Percentiles rank a stretch among this genome's conserved stretches.
Conservation (phyloP, 1,140 invertebrate species). For the Drosophila dunni region DNA sequence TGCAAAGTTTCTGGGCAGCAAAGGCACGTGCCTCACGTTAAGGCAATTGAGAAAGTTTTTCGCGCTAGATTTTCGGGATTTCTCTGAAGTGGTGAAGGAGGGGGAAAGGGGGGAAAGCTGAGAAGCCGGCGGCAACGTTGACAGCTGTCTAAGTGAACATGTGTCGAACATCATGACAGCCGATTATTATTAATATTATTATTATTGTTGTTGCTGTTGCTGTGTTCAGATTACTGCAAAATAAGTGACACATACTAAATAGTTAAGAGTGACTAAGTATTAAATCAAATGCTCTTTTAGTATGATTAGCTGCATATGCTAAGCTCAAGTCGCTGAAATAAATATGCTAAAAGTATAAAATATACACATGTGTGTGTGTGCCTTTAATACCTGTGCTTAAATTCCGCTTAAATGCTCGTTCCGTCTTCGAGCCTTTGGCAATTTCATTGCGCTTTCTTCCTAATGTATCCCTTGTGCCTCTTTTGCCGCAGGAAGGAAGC, state of each 20-base stretch:
- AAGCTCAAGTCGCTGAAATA: background rate
- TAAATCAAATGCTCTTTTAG: background rate
- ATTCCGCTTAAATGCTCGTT: conserved; percentile 1
- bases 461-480: conserved; percentile 57
- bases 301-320: background rate
- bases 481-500: conserved; percentile 42
- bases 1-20: conserved; percentile 29
- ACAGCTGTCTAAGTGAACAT: conserved; percentile 66
- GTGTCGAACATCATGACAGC: conserved; percentile 48
- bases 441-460: conserved; percentile 23
- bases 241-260: conserved; percentile 2
- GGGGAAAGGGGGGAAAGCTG: background rate
- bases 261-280: background rate
- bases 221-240: conserved; percentile 17
- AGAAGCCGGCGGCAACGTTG: conserved; percentile 52
- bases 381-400: conserved; percentile 10
- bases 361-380: background rate
- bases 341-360: background rate
- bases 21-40: conserved; percentile 25
- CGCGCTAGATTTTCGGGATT: conserved; percentile 8
- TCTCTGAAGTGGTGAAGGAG: background rate
- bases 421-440: background rate
- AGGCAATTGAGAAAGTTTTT: conserved; percentile 41
- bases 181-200: conserved; percentile 35
- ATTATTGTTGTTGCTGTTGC: conserved; percentile 30